These are phyloP conservation scores for Scatophagus argus DNA, from an alignment of 2,113 vertebrate genomes.

Conservation along the genomic window DNA sequence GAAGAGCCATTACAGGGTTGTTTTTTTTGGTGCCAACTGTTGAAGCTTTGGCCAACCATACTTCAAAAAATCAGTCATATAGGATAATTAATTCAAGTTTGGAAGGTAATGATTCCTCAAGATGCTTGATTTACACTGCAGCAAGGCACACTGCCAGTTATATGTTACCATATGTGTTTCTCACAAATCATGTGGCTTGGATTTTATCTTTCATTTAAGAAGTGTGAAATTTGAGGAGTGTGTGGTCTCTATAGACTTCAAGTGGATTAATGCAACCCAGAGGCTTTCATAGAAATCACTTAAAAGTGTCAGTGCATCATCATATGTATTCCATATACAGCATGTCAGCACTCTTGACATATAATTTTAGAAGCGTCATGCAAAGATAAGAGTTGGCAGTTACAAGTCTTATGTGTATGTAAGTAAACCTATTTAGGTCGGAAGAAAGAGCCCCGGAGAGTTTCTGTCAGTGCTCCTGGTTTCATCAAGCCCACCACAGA, in stretches of 20 bases:
- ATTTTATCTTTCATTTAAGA: constrained; percentile 35
- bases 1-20: constrained; percentile 30
- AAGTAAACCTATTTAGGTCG: constrained; percentile 20
- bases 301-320: constrained; percentile 4
- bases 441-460: background rate
- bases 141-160: background rate
- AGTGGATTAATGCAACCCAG: constrained; percentile 30
- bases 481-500: constrained; percentile 6
- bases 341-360: constrained; percentile 16
- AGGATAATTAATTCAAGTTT: constrained; percentile 45
- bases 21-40: constrained; percentile 37
- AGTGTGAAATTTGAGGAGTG: constrained; percentile 8
- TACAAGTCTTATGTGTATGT: background rate
- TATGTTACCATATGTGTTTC: constrained; percentile 15
- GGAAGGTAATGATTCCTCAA: constrained; percentile 38
- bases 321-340: constrained; percentile 26
- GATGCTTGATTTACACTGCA: constrained; percentile 33
- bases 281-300: constrained; percentile 3
- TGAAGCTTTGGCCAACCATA: constrained; percentile 44
- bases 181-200: constrained; percentile 22
- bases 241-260: constrained; percentile 11
- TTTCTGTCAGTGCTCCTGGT: constrained; percentile 16
- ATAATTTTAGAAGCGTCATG: constrained; percentile 14
- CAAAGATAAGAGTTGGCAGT: constrained; percentile 21
- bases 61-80: constrained; percentile 33